A percentile compares a stretch with the other conserved stretches of the same genome.
These are phyloP conservation scores for Hassar affinis DNA, from an alignment of 2,113 vertebrate genomes.

Conservation along the genomic window DNA sequence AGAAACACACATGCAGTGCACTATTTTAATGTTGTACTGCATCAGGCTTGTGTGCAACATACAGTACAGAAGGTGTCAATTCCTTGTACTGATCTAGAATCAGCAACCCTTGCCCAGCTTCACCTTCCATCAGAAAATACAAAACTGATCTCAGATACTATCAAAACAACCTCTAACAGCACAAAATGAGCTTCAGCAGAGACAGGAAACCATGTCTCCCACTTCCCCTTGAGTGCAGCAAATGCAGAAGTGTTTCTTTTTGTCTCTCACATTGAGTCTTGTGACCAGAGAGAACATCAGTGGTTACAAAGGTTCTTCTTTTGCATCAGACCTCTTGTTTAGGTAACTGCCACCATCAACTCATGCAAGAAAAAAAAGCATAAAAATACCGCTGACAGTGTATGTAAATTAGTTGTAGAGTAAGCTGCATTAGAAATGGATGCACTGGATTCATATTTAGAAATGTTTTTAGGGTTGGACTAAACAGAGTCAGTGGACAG, in stretches of 20 bases:
- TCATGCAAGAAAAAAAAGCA: not conserved
- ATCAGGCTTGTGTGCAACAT: not conserved
- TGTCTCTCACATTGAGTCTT: constrained; percentile 43
- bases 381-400: not conserved
- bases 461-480: not conserved
- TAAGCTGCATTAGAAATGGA: not conserved
- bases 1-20: not conserved
- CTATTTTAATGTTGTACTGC: not conserved
- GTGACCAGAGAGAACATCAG: constrained; percentile 38
- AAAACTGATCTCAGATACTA: not conserved
- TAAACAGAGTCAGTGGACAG: not conserved
- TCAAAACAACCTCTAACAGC: not conserved
- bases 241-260: constrained; percentile 64
- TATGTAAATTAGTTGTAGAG: not conserved
- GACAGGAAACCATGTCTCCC: constrained; percentile 62
- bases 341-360: not conserved
- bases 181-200: not conserved
- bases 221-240: constrained; percentile 60
- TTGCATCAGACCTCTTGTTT: constrained; percentile 9
- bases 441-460: not conserved
- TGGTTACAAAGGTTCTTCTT: constrained; percentile 27
- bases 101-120: not conserved
- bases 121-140: not conserved
- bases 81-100: not conserved
- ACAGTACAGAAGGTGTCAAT: not conserved